A percentile compares a stretch with the other conserved stretches of the same genome.
phyloP scores from a whole-genome alignment of 2,113 vertebrate species.

The Cephalophus harveyi region DNA sequence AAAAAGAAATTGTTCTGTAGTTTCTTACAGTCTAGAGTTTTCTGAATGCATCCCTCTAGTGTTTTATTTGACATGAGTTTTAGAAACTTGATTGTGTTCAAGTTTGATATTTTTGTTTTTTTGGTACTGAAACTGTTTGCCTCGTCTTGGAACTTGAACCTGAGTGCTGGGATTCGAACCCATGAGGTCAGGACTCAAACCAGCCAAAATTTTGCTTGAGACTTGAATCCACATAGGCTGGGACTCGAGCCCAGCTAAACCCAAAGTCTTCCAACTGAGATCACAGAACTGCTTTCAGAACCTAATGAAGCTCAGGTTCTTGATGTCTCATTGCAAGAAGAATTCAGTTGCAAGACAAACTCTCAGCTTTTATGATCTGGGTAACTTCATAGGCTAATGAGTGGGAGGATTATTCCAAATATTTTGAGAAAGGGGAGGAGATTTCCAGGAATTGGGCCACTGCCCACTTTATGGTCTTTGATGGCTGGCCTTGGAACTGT shows the following conservation, averaged over 20 bases:
- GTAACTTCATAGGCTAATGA: background rate
- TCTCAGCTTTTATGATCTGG: background rate
- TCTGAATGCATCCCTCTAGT: background rate
- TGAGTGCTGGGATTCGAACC: fast-evolving
- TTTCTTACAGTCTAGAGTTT: background rate
- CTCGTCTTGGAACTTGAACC: background rate
- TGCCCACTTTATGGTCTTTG: background rate
- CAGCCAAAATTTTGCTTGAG: background rate
- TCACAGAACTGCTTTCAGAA: background rate
- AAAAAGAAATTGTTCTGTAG: background rate
- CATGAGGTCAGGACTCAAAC: background rate
- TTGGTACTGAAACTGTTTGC: background rate
- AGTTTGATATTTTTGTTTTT: background rate
- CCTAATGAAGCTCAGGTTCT: background rate
- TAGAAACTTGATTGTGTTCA: background rate
- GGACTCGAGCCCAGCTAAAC: background rate
- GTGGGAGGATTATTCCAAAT: background rate
- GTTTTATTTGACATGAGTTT: background rate
- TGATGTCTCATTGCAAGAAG: background rate
- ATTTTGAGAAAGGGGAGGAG: background rate
- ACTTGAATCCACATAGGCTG: background rate
- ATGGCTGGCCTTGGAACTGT: background rate
- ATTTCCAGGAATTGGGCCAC: background rate
- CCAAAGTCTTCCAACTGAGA: background rate
- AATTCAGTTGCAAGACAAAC: background rate